These are phyloP conservation scores for Jacana jacana DNA, from an alignment of 2,113 vertebrate species.

Conservation along the genomic window DNA sequence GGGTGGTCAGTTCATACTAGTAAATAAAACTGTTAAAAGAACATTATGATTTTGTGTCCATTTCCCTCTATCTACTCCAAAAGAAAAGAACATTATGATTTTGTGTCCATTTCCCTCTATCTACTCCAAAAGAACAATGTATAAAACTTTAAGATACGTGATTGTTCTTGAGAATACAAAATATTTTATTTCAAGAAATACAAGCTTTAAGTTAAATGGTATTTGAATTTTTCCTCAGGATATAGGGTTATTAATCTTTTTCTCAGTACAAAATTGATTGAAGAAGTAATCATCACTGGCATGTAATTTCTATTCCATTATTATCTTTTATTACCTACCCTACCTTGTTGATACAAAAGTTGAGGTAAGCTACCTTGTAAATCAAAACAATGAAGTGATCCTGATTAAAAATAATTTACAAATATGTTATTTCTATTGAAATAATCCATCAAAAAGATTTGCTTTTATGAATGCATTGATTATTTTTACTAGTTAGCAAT, in stretches of 20 bases:
- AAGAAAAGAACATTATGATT: no score
- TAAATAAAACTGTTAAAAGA: neutral
- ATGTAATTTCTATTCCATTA: neutral
- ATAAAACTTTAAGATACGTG: accelerated
- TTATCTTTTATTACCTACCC: neutral
- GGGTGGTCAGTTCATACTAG: neutral
- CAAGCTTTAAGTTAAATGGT: neutral
- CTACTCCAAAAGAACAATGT: neutral
- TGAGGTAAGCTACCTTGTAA: neutral
- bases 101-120: neutral
- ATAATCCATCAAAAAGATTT: neutral
- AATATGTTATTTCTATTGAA: neutral
- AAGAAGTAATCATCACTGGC: constrained; percentile 3
- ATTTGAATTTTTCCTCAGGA: neutral
- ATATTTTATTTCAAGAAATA: neutral
- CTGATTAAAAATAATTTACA: constrained; percentile 1
- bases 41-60: neutral
- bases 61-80: neutral
- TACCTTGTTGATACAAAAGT: neutral
- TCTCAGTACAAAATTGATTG: neutral
- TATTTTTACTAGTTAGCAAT: neutral
- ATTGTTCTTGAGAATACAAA: neutral
- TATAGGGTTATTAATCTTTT: neutral
- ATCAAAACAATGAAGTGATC: neutral
- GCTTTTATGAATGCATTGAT: neutral